A percentile compares a stretch with the other conserved stretches of the same genome.
These are phyloP conservation scores for Lepidurus arcticus DNA, from an alignment of 1,140 invertebrate species.

Conservation along the genomic window DNA sequence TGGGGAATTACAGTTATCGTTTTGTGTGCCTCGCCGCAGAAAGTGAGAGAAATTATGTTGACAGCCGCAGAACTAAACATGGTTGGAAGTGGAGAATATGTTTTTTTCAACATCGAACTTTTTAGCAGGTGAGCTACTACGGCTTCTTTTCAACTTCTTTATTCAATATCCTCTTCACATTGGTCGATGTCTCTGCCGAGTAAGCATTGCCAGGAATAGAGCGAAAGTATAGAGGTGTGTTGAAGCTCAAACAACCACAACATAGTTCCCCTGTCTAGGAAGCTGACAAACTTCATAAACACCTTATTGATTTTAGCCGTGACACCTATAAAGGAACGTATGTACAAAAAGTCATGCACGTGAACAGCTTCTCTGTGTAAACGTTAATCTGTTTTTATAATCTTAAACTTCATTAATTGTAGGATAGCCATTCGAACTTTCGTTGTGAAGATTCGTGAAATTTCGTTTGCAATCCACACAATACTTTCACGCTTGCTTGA, in stretches of 20 bases:
- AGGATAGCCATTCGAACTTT: no score
- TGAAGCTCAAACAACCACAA: slow-evolving; percentile 7
- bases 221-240: background rate
- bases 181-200: background rate
- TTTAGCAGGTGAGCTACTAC: slow-evolving; percentile 75
- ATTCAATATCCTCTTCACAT: background rate
- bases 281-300: slow-evolving; percentile 9
- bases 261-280: background rate
- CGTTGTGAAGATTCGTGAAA: no score
- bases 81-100: slow-evolving; percentile 92
- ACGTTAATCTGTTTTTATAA: no score
- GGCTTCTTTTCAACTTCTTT: background rate
- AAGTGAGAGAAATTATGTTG: slow-evolving; percentile 80
- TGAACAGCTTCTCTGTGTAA: no score
- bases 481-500: no score
- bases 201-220: slow-evolving; percentile 5
- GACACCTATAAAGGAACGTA: background rate
- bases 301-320: background rate
- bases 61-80: slow-evolving; percentile 86
- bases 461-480: no score
- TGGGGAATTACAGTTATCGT: slow-evolving; percentile 70
- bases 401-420: no score
- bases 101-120: slow-evolving; percentile 95
- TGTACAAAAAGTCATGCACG: background rate
- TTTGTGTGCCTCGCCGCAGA: slow-evolving; percentile 81